phyloP scores from a whole-genome alignment of 1,140 invertebrate genomes.

The Leptopilina clavipes region DNA sequence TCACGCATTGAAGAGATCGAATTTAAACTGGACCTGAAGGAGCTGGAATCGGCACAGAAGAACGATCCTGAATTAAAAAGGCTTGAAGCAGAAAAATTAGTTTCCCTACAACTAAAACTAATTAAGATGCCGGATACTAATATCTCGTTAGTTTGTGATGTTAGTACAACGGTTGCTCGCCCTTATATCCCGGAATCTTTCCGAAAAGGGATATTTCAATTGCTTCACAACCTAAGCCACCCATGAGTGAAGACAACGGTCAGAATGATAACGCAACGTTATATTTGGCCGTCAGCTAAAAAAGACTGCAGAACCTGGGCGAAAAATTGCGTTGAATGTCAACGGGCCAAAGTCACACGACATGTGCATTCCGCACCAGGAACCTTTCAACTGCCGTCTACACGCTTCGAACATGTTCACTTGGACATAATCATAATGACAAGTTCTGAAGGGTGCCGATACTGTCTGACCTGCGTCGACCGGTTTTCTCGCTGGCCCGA shows the following conservation, averaged over 20 bases:
- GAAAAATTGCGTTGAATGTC: no score
- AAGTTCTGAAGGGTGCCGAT: no score
- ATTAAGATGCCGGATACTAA: conserved; percentile 34
- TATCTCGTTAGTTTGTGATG: conserved; percentile 35
- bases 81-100: neutral
- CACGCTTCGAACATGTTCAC: neutral
- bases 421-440: no score
- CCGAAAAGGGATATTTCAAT: conserved; percentile 54
- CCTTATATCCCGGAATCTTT: conserved; percentile 46
- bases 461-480: no score
- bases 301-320: no score
- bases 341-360: no score
- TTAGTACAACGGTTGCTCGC: conserved; percentile 34
- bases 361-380: conserved; percentile 1
- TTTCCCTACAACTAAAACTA: conserved; percentile 3
- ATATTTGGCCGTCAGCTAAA: no score
- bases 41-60: conserved; percentile 33
- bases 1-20: conserved; percentile 49
- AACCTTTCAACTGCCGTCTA: neutral
- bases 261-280: no score
- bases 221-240: no score
- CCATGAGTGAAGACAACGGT: no score
- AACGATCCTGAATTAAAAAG: conserved; percentile 31
- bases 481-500: no score
- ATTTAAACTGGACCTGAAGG: neutral